phyloP scores from a whole-genome alignment of 2,888 invertebrate species.

The Scaptomyza parva region DNA sequence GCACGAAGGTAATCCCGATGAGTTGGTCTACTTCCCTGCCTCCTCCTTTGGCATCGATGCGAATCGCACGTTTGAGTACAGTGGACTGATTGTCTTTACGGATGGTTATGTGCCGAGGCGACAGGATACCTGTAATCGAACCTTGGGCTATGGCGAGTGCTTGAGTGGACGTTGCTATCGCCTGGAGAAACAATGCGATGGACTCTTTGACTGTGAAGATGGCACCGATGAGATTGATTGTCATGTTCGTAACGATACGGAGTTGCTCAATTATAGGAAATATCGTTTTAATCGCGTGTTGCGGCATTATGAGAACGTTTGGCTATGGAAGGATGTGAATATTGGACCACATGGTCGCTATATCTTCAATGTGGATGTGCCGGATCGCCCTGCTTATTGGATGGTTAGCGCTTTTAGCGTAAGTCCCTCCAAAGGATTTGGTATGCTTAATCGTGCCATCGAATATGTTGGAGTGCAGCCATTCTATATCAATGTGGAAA shows the following conservation, averaged over 20 bases:
- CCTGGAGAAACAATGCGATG: constrained; percentile 91
- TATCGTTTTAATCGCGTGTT: constrained; percentile 93
- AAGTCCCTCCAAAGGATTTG: constrained; percentile 93
- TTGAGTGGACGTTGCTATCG: constrained; percentile 93
- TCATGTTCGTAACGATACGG: constrained; percentile 88
- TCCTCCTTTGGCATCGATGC: constrained; percentile 97
- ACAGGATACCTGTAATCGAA: constrained; percentile 89
- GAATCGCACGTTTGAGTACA: constrained; percentile 96
- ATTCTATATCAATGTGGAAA: constrained; percentile 97
- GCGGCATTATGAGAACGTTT: constrained; percentile 96
- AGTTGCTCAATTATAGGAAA: constrained; percentile 91
- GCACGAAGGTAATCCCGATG: constrained; percentile 92
- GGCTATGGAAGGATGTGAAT: constrained; percentile 97
- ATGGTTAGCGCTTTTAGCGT: constrained; percentile 96
- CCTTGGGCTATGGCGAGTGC: constrained; percentile 91
- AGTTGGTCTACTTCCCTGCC: constrained; percentile 93
- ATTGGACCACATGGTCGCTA: constrained; percentile 96
- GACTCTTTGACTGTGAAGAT: constrained; percentile 91
- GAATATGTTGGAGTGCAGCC: constrained; percentile 95
- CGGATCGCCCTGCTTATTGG: constrained; percentile 94
- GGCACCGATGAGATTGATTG: constrained; percentile 94
- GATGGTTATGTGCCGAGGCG: constrained; percentile 92
- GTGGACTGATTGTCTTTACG: constrained; percentile 95
- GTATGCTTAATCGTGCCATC: constrained; percentile 92
- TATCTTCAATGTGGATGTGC: constrained; percentile 94